Percentiles rank a stretch among this genome's conserved stretches.
phyloP scores from a whole-genome alignment of 2,888 invertebrate genomes.

The Euphydryas editha region DNA sequence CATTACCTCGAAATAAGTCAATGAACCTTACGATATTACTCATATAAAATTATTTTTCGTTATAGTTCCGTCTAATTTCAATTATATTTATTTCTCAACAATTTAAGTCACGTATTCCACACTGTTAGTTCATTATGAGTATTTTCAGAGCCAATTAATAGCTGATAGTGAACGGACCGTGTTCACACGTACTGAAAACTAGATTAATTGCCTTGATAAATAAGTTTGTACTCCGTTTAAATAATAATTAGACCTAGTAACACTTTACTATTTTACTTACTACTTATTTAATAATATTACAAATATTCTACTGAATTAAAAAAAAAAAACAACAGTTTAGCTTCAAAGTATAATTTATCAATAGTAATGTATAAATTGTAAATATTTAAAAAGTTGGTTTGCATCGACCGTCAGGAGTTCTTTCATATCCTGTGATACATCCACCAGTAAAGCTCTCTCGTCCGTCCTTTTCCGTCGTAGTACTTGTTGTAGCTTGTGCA shows the following conservation, averaged over 20 bases:
- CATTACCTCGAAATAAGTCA: background rate
- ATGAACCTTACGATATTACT: background rate
- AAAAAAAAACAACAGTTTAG: background rate
- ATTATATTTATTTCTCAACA: conserved; percentile 4
- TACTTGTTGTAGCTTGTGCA: conserved; percentile 18
- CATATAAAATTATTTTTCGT: background rate
- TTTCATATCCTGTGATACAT: conserved; percentile 60
- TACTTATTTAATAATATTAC: background rate
- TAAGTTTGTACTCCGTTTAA: conserved; percentile 15
- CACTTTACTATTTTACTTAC: background rate
- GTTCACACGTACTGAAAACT: conserved; percentile 21
- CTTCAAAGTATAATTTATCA: background rate
- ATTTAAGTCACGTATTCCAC: conserved; percentile 17
- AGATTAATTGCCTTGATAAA: conserved; percentile 20
- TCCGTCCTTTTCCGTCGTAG: conserved; percentile 54
- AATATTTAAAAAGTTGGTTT: conserved; percentile 52
- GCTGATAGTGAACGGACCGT: conserved; percentile 17
- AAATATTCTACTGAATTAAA: background rate
- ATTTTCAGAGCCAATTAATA: conserved; percentile 24
- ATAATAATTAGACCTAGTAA: conserved; percentile 8
- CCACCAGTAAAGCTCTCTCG: conserved; percentile 62
- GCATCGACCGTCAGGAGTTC: conserved; percentile 69
- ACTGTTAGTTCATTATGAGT: conserved; percentile 14
- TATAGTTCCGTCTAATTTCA: background rate
- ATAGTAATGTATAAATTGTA: background rate